These are phyloP conservation scores for Bettongia penicillata DNA, from an alignment of 2,113 vertebrate genomes.

Conservation along the genomic window DNA sequence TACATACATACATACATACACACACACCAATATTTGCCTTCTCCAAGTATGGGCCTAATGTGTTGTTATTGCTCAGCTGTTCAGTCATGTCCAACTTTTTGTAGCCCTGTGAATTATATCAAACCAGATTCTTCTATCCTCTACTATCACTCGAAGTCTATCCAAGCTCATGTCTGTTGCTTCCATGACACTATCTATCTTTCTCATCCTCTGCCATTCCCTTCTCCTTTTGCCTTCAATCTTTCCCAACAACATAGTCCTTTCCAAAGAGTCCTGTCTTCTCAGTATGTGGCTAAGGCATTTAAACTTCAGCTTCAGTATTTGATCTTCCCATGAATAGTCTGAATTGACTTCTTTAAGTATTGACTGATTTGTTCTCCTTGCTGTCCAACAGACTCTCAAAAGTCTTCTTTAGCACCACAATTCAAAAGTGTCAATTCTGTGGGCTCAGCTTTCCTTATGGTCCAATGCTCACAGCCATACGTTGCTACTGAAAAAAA, in stretches of 20 bases:
- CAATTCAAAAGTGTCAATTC: neutral
- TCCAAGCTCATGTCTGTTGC: neutral
- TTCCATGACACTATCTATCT: neutral
- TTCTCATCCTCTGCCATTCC: neutral
- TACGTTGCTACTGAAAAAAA: neutral
- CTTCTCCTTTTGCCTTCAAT: neutral
- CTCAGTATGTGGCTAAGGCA: neutral
- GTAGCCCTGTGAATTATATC: neutral
- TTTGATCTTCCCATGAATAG: neutral
- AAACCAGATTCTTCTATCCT: neutral
- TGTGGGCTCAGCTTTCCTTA: neutral
- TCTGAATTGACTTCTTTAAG: neutral
- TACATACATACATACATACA: no score
- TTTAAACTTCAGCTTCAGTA: neutral
- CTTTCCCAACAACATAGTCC: neutral
- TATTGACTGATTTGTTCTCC: neutral
- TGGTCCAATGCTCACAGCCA: neutral
- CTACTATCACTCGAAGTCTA: neutral
- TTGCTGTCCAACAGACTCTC: neutral
- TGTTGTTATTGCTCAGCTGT: neutral
- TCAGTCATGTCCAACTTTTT: neutral
- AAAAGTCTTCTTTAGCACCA: neutral
- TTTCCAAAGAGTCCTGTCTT: neutral
- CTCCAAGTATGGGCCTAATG: neutral
- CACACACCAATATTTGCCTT: neutral